Percentiles rank a stretch among this genome's conserved stretches.
phyloP scores from a whole-genome alignment of 2,113 vertebrate genomes.

The Trinectes maculatus region DNA sequence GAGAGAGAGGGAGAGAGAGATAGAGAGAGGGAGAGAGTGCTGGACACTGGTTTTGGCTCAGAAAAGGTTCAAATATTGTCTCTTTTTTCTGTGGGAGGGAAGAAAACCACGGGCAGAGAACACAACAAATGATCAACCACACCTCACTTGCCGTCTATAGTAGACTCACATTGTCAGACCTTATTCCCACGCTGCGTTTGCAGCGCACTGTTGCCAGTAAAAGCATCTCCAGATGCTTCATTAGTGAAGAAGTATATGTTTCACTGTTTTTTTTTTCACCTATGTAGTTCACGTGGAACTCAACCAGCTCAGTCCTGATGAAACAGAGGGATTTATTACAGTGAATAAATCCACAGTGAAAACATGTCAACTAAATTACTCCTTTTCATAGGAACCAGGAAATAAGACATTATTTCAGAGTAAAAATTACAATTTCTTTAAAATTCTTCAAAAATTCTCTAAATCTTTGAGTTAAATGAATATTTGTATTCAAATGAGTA shows the following conservation, averaged over 20 bases:
- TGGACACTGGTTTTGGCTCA: constrained; percentile 50
- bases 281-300: constrained; percentile 26
- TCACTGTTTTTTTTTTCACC: constrained; percentile 16
- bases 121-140: constrained; percentile 56
- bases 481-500: too few relatives aligned
- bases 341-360: background rate
- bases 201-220: constrained; percentile 17
- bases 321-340: background rate
- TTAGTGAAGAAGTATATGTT: constrained; percentile 46
- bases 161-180: constrained; percentile 53
- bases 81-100: constrained; percentile 47
- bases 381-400: too few relatives aligned
- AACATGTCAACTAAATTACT: too few relatives aligned
- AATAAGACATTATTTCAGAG: too few relatives aligned
- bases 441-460: too few relatives aligned
- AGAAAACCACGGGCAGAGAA: constrained; percentile 36
- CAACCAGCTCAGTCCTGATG: background rate
- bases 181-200: constrained; percentile 45
- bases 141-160: constrained; percentile 22
- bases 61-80: constrained; percentile 60
- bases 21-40: constrained; percentile 40
- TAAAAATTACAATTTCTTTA: too few relatives aligned
- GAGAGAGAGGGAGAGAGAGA: too few relatives aligned
- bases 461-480: too few relatives aligned
- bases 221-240: constrained; percentile 41